These are phyloP conservation scores for Ferrisia virgata DNA, from an alignment of 2,888 invertebrate species.

Conservation along the genomic window DNA sequence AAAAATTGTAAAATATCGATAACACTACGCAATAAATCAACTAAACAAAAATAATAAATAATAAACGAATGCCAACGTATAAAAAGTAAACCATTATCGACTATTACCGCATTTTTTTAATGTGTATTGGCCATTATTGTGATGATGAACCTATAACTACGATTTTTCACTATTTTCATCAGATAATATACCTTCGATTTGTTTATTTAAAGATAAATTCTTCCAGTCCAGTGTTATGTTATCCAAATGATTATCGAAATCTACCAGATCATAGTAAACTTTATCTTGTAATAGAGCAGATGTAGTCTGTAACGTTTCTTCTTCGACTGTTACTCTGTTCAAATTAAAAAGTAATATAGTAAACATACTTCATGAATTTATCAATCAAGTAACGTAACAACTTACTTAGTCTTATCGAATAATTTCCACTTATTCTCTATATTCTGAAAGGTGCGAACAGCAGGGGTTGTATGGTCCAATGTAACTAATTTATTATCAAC, in stretches of 20 bases:
- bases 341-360: neutral
- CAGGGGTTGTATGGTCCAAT: constrained; percentile 64
- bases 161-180: neutral
- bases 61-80: neutral
- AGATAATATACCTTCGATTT: constrained; percentile 55
- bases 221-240: constrained; percentile 86
- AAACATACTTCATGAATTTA: neutral
- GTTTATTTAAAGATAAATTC: constrained; percentile 67
- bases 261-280: constrained; percentile 67
- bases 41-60: constrained; percentile 17
- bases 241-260: constrained; percentile 97
- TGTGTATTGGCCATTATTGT: neutral
- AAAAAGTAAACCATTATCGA: neutral
- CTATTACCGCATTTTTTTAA: neutral
- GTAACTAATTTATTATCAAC: constrained; percentile 55
- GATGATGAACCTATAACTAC: neutral
- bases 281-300: constrained; percentile 70
- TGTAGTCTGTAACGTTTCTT: constrained; percentile 63
- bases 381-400: constrained; percentile 11
- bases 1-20: neutral
- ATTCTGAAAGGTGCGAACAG: constrained; percentile 69
- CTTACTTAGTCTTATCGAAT: constrained; percentile 58
- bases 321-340: constrained; percentile 52
- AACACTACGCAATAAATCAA: neutral
- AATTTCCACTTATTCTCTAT: constrained; percentile 74